A percentile compares a stretch with the other conserved stretches of the same genome.
Conservation (phyloP, 2,113 vertebrate genomes). For the Pollimyrus isidori region DNA sequence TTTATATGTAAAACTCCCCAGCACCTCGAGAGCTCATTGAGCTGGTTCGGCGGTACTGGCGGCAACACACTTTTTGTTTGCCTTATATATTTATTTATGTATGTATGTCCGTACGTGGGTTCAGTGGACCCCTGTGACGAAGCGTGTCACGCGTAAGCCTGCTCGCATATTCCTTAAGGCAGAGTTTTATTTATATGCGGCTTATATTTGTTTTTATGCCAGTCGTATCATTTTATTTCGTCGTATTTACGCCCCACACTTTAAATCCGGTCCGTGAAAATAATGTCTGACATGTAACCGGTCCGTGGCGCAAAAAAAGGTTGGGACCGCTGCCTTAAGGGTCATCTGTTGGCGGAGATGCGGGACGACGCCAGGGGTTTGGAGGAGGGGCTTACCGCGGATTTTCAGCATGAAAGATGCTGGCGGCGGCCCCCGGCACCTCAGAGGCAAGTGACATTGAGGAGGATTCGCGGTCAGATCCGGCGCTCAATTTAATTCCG, state of each 20-base stretch:
- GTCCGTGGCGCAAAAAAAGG: too few species aligned
- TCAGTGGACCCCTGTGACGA: not conserved
- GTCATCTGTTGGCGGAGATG: constrained; percentile 61
- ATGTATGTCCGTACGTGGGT: not conserved
- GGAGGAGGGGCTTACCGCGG: constrained; percentile 45
- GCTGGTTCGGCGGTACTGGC: not conserved
- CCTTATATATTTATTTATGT: not conserved
- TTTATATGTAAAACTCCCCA: constrained; percentile 59
- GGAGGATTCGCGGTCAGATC: constrained; percentile 52
- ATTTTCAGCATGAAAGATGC: not conserved
- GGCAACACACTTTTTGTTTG: not conserved
- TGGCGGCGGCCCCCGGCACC: not conserved
- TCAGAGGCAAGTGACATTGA: constrained; percentile 47
- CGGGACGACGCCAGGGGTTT: constrained; percentile 52
- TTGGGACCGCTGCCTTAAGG: constrained; percentile 32
- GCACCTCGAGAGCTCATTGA: constrained; percentile 48
- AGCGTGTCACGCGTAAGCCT: not conserved
- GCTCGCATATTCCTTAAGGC: constrained; percentile 48
- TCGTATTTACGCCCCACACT: too few species aligned
- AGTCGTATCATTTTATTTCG: too few species aligned
- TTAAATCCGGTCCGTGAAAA: too few species aligned
- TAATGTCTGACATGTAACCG: too few species aligned
- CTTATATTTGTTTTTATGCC: too few species aligned
- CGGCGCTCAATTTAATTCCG: constrained; percentile 54
- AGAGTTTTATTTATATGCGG: too few species aligned